These are phyloP conservation scores for Dasyurus viverrinus DNA, from an alignment of 2,113 vertebrate genomes.

Conservation along the genomic window DNA sequence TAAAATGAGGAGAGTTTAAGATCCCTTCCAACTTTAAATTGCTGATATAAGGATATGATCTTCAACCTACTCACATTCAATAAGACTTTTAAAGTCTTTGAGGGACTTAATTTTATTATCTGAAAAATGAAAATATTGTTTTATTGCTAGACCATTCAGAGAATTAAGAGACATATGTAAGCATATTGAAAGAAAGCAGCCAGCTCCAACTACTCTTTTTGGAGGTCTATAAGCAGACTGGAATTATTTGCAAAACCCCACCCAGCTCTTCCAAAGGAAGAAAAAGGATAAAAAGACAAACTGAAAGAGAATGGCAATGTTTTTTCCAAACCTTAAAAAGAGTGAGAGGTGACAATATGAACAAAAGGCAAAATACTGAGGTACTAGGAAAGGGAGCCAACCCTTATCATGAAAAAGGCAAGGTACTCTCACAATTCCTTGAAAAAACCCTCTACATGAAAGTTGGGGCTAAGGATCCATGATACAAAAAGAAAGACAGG, in stretches of 20 bases:
- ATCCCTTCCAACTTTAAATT: background rate
- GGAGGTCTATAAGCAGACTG: background rate
- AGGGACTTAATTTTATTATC: background rate
- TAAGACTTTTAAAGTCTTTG: background rate
- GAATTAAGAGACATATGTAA: slow-evolving; percentile 4
- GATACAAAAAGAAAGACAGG: background rate
- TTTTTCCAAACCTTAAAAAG: background rate
- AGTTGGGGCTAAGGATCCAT: background rate
- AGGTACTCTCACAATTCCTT: background rate
- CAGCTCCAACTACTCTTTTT: background rate
- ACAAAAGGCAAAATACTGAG: background rate
- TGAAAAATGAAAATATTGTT: background rate
- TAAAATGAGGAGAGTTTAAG: background rate
- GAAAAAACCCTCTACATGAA: background rate
- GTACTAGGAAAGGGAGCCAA: background rate
- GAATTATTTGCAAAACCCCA: background rate
- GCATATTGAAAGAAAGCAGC: background rate
- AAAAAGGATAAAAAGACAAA: background rate
- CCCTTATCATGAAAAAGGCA: background rate
- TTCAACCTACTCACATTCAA: background rate
- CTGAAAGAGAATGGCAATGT: background rate
- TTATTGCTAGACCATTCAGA: background rate
- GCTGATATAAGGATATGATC: background rate
- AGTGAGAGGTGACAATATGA: background rate
- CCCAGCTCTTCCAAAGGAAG: background rate